Percentiles rank a stretch among this genome's conserved stretches.
Evolutionary conservation across 2,888 invertebrate species (phyloP).

Genomic region (Tipula helvola): DNA sequence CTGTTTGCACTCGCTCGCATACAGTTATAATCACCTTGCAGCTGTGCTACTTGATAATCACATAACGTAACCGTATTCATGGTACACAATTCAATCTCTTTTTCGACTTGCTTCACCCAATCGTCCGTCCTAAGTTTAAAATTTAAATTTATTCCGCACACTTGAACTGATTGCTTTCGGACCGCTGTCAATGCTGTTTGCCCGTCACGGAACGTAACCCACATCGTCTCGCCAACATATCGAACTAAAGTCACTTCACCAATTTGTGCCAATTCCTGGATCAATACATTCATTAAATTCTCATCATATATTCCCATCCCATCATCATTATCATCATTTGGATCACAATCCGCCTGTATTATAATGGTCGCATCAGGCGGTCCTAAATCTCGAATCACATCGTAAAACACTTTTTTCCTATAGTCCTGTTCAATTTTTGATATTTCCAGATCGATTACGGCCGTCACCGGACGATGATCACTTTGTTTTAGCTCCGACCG

Average conservation of each 20-base stretch:
- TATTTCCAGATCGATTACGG: conserved; percentile 78
- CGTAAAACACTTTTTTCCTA: conserved; percentile 68
- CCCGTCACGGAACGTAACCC: conserved; percentile 86
- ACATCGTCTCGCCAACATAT: conserved; percentile 79
- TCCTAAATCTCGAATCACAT: conserved; percentile 75
- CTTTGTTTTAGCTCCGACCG: conserved; percentile 92
- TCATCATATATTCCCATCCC: conserved; percentile 60
- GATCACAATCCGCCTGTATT: conserved; percentile 39
- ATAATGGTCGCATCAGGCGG: conserved; percentile 93
- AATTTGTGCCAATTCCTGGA: conserved; percentile 69
- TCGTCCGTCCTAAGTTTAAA: conserved; percentile 70
- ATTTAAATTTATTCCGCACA: conserved; percentile 51
- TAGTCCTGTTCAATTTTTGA: conserved; percentile 64
- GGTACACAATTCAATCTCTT: conserved; percentile 72
- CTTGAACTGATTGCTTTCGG: conserved; percentile 43
- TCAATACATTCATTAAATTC: conserved; percentile 60
- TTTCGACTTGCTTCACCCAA: conserved; percentile 71
- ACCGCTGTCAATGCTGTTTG: conserved; percentile 70
- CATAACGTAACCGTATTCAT: conserved; percentile 73
- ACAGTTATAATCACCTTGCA: conserved; percentile 32
- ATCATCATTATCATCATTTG: conserved; percentile 34
- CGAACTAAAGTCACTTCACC: conserved; percentile 85
- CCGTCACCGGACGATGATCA: conserved; percentile 93
- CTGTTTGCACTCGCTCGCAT: conserved; percentile 17
- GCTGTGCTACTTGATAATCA: conserved; percentile 21